Percentiles rank a stretch among this genome's conserved stretches.
Evolutionary conservation across 2,113 vertebrate species (phyloP).

Genomic region (Equus quagga): DNA sequence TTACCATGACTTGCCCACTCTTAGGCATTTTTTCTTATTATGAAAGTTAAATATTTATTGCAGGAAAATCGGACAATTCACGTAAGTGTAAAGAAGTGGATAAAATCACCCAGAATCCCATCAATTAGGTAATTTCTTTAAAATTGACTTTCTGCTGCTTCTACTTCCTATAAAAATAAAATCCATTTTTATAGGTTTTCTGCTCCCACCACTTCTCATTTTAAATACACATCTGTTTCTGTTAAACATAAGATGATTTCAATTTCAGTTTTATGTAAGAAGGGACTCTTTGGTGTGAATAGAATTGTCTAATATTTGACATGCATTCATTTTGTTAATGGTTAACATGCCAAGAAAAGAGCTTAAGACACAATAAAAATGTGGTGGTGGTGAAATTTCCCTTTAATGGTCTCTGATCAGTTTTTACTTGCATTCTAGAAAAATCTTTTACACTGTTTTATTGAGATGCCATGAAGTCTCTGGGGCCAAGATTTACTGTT

Average conservation of each 20-base stretch:
- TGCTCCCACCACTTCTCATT: conserved; percentile 57
- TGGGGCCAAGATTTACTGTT: conserved; percentile 45
- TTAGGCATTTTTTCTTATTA: conserved; percentile 54
- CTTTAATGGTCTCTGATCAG: conserved; percentile 78
- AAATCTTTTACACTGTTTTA: conserved; percentile 68
- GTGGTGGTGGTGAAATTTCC: conserved; percentile 65
- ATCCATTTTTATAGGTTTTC: conserved; percentile 75
- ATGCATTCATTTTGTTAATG: conserved; percentile 82
- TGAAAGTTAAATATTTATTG: conserved; percentile 74
- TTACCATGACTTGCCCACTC: conserved; percentile 32
- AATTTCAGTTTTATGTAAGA: conserved; percentile 75
- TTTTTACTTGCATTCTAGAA: conserved; percentile 66
- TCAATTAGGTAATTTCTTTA: conserved; percentile 77
- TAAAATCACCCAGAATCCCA: conserved; percentile 68
- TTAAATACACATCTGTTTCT: conserved; percentile 77
- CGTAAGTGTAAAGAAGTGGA: conserved; percentile 67
- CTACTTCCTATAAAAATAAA: conserved; percentile 78
- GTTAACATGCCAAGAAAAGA: conserved; percentile 81
- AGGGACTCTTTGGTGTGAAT: conserved; percentile 67
- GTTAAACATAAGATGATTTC: conserved; percentile 76
- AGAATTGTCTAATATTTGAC: conserved; percentile 69
- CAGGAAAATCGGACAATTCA: conserved; percentile 64
- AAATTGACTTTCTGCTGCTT: conserved; percentile 70
- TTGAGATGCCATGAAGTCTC: conserved; percentile 49
- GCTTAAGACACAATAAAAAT: conserved; percentile 55